Percentiles rank a stretch among this genome's conserved stretches.
Evolutionary conservation across 2,797 vertebrate genomes (phyloP).

Genomic region (Peromyscus melanophrys): DNA sequence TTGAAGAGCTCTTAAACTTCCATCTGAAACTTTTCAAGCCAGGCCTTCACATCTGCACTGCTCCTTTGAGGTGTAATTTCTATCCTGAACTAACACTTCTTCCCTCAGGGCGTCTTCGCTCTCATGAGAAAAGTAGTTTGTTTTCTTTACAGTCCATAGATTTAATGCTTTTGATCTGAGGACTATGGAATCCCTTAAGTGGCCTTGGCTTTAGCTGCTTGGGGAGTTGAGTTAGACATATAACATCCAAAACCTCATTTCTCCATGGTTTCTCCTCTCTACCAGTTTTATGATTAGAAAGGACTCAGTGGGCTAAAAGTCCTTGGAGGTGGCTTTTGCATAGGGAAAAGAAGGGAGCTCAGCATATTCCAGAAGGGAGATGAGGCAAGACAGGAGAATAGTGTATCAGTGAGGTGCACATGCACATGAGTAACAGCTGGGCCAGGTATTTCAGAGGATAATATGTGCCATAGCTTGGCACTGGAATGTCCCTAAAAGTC

Average conservation of each 20-base stretch:
- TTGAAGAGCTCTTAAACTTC: neutral
- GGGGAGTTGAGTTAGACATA: neutral
- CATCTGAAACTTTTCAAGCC: neutral
- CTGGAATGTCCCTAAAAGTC: neutral
- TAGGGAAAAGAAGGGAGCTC: neutral
- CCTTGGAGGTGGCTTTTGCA: neutral
- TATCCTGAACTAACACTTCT: neutral
- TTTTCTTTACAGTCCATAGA: slow-evolving; percentile 9
- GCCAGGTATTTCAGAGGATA: neutral
- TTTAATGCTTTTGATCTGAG: slow-evolving; percentile 31
- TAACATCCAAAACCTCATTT: neutral
- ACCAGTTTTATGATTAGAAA: neutral
- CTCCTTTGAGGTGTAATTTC: neutral
- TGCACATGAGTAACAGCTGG: neutral
- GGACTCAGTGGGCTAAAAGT: neutral
- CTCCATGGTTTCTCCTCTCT: neutral
- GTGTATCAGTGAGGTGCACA: neutral
- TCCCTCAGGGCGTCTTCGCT: neutral
- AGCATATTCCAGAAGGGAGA: neutral
- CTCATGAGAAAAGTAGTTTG: neutral
- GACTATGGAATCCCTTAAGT: neutral
- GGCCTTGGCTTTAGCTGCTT: neutral
- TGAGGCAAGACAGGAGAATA: neutral
- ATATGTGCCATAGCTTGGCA: neutral
- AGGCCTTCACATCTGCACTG: neutral